Evolutionary conservation across 2,797 vertebrate genomes (phyloP), one percentile per base, ranked within the genome.

Genomic region (Gymnopithys bicolor): DNA sequence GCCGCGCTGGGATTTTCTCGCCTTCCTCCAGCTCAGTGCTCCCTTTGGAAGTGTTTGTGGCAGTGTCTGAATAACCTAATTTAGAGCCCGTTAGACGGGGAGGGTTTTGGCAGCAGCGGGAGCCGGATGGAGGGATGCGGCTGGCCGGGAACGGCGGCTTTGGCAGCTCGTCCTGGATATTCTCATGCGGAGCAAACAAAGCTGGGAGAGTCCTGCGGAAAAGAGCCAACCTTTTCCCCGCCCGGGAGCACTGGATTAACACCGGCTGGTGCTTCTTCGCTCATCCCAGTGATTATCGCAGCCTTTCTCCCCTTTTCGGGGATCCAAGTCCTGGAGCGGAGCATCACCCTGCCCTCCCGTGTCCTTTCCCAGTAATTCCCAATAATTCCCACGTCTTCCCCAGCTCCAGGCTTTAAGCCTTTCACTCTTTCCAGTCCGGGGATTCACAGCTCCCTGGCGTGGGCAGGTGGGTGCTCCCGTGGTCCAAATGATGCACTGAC

Each of bases 271-370:
- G 45, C 35, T 55, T 59, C 73, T 60, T 46, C 53, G 49, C 8
- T 55, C 79, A 25, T 16, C 56, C 41, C 41, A 41, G 7, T 41
- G 41, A 41, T 41, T 41, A 41, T 41, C 41, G 49, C 68, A 27
- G 28, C 1, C 7, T 35, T 2, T 0, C 6, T 66, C 1, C 22
- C 22, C 13, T 62, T 14, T 33, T 25, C 0, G 0, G 32, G 17
- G 5, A 14, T 1, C 13, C 23, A 1, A 2, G 10, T 63, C 9
- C 51, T 2, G 53, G 63, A 53, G 59, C 33, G 23, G 48, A 55
- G 19, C 32, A 2, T 16, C 27, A 0, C 16, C 10, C 6, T 64
- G 7, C 25, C 39, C n/a, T 41, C 45, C 35, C 23, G 1, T 22
- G 3, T 37, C 41, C 45, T 62, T 43, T 33, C 56, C 73, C 3